phyloP scores from a whole-genome alignment of 2,888 invertebrate species.

The Bimastos eiseni region DNA sequence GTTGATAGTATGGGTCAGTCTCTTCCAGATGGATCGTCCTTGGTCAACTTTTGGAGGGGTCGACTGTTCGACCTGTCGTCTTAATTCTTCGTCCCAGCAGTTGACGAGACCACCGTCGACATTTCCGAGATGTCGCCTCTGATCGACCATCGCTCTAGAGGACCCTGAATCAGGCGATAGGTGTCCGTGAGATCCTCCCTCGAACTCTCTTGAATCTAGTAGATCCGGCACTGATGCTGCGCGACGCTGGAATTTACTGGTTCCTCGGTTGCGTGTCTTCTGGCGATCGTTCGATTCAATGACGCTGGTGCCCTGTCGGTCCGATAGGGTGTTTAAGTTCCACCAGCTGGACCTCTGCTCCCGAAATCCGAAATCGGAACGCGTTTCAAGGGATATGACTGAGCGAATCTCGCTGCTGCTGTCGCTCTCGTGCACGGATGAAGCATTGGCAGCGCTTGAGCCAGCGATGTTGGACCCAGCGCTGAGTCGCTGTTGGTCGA shows the following conservation, averaged over 20 bases:
- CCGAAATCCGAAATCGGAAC: background rate
- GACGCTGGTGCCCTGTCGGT: background rate
- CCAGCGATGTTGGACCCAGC: background rate
- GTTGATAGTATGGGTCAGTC: background rate
- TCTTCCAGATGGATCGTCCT: background rate
- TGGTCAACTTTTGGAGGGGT: background rate
- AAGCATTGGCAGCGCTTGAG: background rate
- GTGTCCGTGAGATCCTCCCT: background rate
- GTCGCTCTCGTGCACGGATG: background rate
- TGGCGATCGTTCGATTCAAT: background rate
- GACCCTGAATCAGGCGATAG: background rate
- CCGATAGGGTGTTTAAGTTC: background rate
- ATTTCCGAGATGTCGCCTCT: background rate
- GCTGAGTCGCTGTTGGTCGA: background rate
- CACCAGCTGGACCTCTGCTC: background rate
- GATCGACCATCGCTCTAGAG: background rate
- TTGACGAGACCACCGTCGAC: constrained; percentile 3
- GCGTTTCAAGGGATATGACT: background rate
- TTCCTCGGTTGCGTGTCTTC: background rate
- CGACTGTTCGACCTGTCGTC: constrained; percentile 14
- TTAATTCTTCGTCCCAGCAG: constrained; percentile 15
- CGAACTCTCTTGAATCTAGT: background rate
- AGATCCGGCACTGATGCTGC: constrained; percentile 1
- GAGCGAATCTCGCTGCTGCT: background rate
- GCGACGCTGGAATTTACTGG: background rate